Evolutionary conservation across 2,797 vertebrate genomes (phyloP), one percentile per base, ranked within the genome.

Genomic region (Liparis tanakae): DNA sequence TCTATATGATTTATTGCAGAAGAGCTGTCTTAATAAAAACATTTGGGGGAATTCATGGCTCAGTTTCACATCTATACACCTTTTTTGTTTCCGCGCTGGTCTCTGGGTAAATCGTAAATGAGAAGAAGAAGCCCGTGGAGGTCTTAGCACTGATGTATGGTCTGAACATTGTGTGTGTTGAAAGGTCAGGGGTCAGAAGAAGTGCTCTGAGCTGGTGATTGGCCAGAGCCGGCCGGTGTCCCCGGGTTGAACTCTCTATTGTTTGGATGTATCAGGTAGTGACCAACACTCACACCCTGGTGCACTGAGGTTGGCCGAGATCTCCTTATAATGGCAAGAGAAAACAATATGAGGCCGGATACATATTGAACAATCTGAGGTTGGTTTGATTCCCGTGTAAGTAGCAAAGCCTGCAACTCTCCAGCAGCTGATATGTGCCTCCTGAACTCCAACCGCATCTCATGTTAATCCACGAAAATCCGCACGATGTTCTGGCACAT

Each of bases 241-340:
- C 98, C 94, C 91, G 95, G 80, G 80, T 81, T 98, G 97, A 99
- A 98, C 98, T 91, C 95, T 83, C 89, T 88, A 94, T 94, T 96
- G 92, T 93, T 93, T 91, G 85, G 86, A 90, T 87, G 86, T 82
- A 91, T 88, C 93, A 94, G 92, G 93, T 94, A 94, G 89, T 87
- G 91, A 91, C 89, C 91, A 90, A 89, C 89, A 86, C 88, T 85
- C 88, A 82, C 89, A 83, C 85, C 79, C 87, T 88, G 83, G 88
- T 89, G 86, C 77, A 82, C 87, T 46, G 44, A 81, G 70, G 73
- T 72, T 83, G 67, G 70, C 50, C 56, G 68, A 79, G 62, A 87
- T 82, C 48, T 79, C 20, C 72, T 71, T 65, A 75, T 80, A 80
- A 79, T 85, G 72, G 73, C 72, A 67, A 79, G 75, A 63, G 53